Evolutionary conservation across 2,888 invertebrate genomes (phyloP).

Genomic region (Cephus rjabovi): DNA sequence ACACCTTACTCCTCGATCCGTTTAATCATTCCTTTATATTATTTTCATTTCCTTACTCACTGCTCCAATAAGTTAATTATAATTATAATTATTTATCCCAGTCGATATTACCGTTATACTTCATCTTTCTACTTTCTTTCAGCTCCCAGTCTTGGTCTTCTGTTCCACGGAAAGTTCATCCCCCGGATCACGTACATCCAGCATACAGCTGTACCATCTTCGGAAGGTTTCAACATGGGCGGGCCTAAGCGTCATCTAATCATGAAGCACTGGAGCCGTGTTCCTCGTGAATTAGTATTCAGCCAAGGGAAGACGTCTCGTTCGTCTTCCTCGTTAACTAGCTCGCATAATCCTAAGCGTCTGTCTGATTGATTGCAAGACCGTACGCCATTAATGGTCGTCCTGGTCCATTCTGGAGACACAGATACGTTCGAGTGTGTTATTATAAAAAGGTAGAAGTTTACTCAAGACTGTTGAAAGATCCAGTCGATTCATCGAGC

Average conservation of each 20-base stretch:
- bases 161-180: not conserved
- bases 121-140: constrained; percentile 13
- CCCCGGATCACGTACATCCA: not conserved
- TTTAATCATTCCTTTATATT: not conserved
- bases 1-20: not conserved
- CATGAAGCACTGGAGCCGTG: not conserved
- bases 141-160: constrained; percentile 7
- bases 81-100: not conserved
- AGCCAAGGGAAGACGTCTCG: constrained; percentile 6
- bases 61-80: not conserved
- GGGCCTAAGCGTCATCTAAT: constrained; percentile 4
- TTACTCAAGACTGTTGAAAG: not conserved
- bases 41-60: not conserved
- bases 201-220: not conserved
- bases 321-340: constrained; percentile 9
- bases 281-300: constrained; percentile 4
- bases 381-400: not conserved
- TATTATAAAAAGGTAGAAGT: not conserved
- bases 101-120: constrained; percentile 12
- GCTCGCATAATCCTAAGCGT: constrained; percentile 6
- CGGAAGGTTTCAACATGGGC: not conserved
- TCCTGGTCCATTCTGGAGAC: not conserved
- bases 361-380: constrained; percentile 5
- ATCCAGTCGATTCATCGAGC: not conserved
- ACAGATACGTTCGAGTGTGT: not conserved